Base-by-base conservation (phyloP, 1,140 invertebrate genomes). In the Lepidurus couesii region DNA sequence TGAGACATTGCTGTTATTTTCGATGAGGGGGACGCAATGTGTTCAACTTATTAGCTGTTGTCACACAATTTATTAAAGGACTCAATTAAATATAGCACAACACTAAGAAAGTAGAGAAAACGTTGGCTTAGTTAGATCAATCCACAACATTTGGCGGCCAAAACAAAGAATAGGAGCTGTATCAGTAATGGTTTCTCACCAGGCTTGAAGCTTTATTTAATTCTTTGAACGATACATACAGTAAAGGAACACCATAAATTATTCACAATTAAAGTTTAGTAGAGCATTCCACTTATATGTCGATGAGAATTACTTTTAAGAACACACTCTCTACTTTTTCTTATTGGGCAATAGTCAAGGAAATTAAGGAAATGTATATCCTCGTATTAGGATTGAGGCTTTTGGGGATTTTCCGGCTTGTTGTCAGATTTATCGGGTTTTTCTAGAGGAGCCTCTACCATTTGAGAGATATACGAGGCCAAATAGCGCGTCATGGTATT, bases 401-500 rank as follows among this genome's bases (percentile, higher is more conserved):
- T 0, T 1, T 65, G 53, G 9, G 21, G 6, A 16, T 65, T 65
- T 9, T 21, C 53, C 13, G 53, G 53, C 13, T 65, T 65, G 13
- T 65, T 21, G 34, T 34, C 34, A 10, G 53, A 21, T n/a, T 7
- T 16, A 16, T 13, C 21, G 13, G 13, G 6, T 21, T 65, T 65
- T 65, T 65, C 53, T 65, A 21, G 21, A 65, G 53, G 53, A 1
- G 53, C 53, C 21, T 65, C 53, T 16, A 65, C n/a, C 53, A 65
- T 65, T 65, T 65, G 53, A 16, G 26, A 74, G 42, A 42, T 47
- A n/a, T 77, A 77, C 11, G 43, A 44, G 26, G 16, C 24, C 43
- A 77, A 47, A 9, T 44, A 77, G 26, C 75, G 75, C 16, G 43
- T 44, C 9, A 77, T 13, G 11, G 75, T 16, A n/a, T 77, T 77